Evolutionary conservation across 2,888 invertebrate species (phyloP).

Genomic region (Cantharis nigra): DNA sequence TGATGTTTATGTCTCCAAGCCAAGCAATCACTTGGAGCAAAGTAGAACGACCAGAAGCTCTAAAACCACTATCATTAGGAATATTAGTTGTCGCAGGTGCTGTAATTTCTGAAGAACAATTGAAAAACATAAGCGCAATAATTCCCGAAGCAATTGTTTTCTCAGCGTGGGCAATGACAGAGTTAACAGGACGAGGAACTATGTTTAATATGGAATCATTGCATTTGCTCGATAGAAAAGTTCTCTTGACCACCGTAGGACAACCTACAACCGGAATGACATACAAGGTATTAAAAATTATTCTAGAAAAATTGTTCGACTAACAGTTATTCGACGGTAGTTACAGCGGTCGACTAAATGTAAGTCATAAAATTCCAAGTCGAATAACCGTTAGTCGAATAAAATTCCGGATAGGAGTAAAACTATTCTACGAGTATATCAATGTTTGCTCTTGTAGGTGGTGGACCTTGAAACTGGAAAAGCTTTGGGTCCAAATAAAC

Average conservation of each 20-base stretch:
- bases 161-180: background rate
- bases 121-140: background rate
- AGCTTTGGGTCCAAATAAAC: constrained; percentile 55
- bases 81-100: background rate
- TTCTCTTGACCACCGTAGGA: background rate
- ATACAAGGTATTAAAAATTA: constrained; percentile 38
- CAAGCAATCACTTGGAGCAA: background rate
- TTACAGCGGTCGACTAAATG: too few relatives aligned
- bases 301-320: too few relatives aligned
- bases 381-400: too few relatives aligned
- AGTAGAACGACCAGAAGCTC: background rate
- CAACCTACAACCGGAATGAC: background rate
- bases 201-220: background rate
- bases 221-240: background rate
- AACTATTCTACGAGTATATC: too few relatives aligned
- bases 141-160: background rate
- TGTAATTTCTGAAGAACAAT: background rate
- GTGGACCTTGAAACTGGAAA: constrained; percentile 55
- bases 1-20: background rate
- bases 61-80: background rate
- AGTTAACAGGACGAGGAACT: background rate
- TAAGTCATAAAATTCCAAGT: too few relatives aligned
- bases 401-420: too few relatives aligned
- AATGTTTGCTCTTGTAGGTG: constrained; percentile 50
- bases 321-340: too few relatives aligned